Base-by-base conservation (phyloP, 2,888 invertebrate species). In the Hyposoter dolosus region DNA sequence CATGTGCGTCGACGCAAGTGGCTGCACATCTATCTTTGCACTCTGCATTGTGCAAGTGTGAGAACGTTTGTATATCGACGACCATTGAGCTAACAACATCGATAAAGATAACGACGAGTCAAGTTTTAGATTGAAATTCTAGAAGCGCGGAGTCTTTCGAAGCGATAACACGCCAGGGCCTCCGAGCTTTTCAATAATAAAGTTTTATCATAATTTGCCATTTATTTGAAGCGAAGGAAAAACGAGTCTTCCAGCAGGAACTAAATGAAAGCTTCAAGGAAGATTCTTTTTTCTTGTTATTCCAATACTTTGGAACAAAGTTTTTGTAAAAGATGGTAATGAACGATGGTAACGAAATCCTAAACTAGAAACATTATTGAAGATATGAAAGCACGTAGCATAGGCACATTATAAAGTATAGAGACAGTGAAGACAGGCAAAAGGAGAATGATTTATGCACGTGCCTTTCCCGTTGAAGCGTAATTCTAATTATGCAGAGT, bases 401-500 rank as follows among this genome's bases (percentile, higher is more conserved):
- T 45, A 69, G 66, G 40, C 66, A 12, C 40, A 40, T 66, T 69
- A 40, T 69, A 69, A 23, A 69, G 19, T 23, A 81, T 77, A 72
- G 88, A 83, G 89, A 88, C 87, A 87, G 85, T 82, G 88, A 87
- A 88, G 88, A 88, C 88, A 85, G 79, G 74, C 84, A 88, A 88
- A 85, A 85, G 75, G 85, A 85, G 86, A 87, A 89, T 90, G 91
- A 91, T 91, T 90, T 90, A 91, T 89, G 88, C 89, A 87, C 88
- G 88, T 89, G 89, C 88, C 89, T 82, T 79, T 83, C 88, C 84
- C 86, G 87, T 81, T 89, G 88, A 89, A 91, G 89, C 88, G 89
- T 91, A 90, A 92, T 92, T 92, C 90, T 92, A 92, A 93, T 93
- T 92, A 92, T 90, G 90, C 90, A 86, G 90, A 91, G 92, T 92